phyloP scores from a whole-genome alignment of 2,113 vertebrate genomes.

The Tympanuchus pallidicinctus region DNA sequence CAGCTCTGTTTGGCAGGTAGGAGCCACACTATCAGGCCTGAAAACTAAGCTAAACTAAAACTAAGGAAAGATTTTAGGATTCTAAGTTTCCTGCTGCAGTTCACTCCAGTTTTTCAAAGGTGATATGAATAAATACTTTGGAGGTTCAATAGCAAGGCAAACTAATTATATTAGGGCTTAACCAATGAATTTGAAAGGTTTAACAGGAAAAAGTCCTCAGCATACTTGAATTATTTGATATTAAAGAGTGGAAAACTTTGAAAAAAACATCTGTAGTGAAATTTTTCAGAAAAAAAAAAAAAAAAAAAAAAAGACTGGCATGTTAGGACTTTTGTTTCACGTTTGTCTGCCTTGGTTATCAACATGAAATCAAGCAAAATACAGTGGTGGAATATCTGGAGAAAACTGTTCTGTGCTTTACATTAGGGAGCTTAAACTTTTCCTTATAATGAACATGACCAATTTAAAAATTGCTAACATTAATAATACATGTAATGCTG shows the following conservation, averaged over 20 bases:
- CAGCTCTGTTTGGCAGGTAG: background rate
- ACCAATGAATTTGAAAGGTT: background rate
- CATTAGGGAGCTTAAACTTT: background rate
- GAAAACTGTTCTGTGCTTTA: background rate
- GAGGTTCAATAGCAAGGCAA: background rate
- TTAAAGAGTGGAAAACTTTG: background rate
- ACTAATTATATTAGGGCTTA: background rate
- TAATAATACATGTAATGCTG: background rate
- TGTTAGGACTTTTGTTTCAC: background rate
- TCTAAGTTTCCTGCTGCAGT: background rate
- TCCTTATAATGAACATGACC: background rate
- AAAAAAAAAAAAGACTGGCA: no score
- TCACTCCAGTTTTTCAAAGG: background rate
- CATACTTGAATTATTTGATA: background rate
- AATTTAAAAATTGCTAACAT: constrained; percentile 10
- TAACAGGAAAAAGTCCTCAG: background rate
- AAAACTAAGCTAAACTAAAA: background rate
- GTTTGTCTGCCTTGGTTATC: background rate
- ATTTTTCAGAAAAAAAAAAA: background rate
- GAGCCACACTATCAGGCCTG: background rate
- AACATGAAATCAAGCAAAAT: background rate
- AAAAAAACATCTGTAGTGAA: background rate
- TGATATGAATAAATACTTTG: background rate
- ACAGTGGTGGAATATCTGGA: background rate
- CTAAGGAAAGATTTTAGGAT: background rate